These are phyloP conservation scores for Balaeniceps rex DNA, from an alignment of 2,113 vertebrate species.

Conservation along the genomic window DNA sequence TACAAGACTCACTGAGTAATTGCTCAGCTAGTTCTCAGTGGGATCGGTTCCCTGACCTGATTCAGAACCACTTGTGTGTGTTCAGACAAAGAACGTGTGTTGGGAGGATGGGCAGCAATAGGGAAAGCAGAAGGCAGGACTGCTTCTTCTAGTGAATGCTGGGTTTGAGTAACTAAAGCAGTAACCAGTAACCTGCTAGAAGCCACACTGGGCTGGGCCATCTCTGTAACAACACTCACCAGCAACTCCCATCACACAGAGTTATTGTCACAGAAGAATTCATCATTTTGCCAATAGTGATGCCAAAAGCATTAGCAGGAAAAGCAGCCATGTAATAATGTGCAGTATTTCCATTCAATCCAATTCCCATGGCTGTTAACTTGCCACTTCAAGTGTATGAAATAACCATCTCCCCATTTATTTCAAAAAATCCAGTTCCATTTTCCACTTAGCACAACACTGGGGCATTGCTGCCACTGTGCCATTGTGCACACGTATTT, in stretches of 20 bases:
- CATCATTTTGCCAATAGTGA: slow-evolving; percentile 67
- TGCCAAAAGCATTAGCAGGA: slow-evolving; percentile 74
- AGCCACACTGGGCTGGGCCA: neutral
- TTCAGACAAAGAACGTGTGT: neutral
- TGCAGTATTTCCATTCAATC: slow-evolving; percentile 75
- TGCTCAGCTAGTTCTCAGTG: neutral
- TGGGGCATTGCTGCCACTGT: neutral
- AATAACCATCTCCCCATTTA: slow-evolving; percentile 73
- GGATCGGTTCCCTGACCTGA: neutral
- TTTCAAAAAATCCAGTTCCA: slow-evolving; percentile 71
- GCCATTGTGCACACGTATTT: neutral
- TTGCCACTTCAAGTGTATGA: slow-evolving; percentile 59
- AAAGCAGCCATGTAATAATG: slow-evolving; percentile 75
- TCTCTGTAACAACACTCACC: neutral
- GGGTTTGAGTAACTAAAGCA: neutral
- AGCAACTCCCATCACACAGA: neutral
- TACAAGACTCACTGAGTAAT: neutral
- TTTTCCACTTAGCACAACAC: slow-evolving; percentile 74
- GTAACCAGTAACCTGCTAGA: neutral
- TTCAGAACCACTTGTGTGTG: neutral
- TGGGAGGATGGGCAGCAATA: neutral
- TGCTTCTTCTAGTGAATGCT: neutral
- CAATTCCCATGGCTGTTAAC: slow-evolving; percentile 40
- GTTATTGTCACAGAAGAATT: slow-evolving; percentile 77
- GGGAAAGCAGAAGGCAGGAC: neutral